A percentile compares a stretch with the other conserved stretches of the same genome.
phyloP scores from a whole-genome alignment of 2,888 invertebrate species.

The Drosophila melanosoma region DNA sequence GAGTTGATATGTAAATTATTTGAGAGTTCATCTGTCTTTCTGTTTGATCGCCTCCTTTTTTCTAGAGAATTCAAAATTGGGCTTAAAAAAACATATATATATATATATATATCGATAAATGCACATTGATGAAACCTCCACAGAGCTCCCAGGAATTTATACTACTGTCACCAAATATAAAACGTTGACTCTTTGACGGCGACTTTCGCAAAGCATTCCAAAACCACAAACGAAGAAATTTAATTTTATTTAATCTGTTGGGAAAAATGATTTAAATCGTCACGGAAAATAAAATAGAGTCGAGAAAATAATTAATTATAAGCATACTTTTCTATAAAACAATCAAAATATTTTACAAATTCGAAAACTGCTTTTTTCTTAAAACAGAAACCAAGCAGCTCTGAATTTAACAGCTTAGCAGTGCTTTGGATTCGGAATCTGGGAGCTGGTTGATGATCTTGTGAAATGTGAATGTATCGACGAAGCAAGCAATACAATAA shows the following conservation, averaged over 20 bases:
- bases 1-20: no score
- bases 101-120: background rate
- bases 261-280: background rate
- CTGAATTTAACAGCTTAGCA: background rate
- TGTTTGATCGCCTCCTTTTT: no score
- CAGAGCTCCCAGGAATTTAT: background rate
- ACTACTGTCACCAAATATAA: background rate
- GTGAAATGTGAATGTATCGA: background rate
- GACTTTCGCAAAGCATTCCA: background rate
- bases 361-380: background rate
- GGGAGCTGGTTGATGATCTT: conserved; percentile 24
- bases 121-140: background rate
- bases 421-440: background rate
- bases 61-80: background rate
- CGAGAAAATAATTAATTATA: background rate
- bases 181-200: background rate
- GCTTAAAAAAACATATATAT: background rate
- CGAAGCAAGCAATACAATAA: background rate
- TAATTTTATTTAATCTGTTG: no score
- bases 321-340: background rate
- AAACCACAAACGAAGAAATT: background rate
- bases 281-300: background rate
- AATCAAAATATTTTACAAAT: background rate
- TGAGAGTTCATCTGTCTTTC: no score
- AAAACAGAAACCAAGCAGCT: background rate